Base-by-base conservation (phyloP, 1,140 invertebrate species). In the Pseudomyrmex flavicornis region DNA sequence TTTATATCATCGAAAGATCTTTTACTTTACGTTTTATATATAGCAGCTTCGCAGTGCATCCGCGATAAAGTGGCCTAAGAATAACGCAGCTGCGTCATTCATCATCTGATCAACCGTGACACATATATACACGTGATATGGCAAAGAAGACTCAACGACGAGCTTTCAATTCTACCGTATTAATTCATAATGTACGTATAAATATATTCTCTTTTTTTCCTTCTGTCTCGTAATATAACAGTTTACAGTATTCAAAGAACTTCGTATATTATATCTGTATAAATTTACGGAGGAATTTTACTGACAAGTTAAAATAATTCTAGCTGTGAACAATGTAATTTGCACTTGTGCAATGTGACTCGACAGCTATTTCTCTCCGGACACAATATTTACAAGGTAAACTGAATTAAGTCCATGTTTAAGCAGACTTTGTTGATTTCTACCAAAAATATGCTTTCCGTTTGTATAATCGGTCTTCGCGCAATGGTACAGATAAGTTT, bases 31-130 rank as follows among this genome's bases (percentile, higher is more conserved):
- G 7, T 44, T 79, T 79, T 70, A 79, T 70, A 58, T 50, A 52
- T 13, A 79, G 65, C 20, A 61, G 20, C 65, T 35, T 70, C 54
- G 20, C 35, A 70, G 68, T 50, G 66, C 66, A 80, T 50, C 13
- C 22, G 46, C 56, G 68, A 58, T 72, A 80, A 80, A 80, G 76
- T 59, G 44, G n/a, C 44, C 65, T 80, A 80, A 80, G 70, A 80
- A 80, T 80, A 80, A 58, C 65, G 22, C 66, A 70, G 66, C 54
- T 59, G 48, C 66, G 26, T 88, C 87, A 62, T 89, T 84, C 87
- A 86, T 89, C 88, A 88, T 88, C 75, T 84, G 85, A 89, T 84
- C 76, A 62, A 35, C 62, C 22, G 66, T 17, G 8, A 75, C 79
- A 84, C 68, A 46, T 44, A 56, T 82, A 56, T 73, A 63, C 72